Evolutionary conservation across 2,797 vertebrate genomes (phyloP).

Genomic region (Chrysocyon brachyurus): DNA sequence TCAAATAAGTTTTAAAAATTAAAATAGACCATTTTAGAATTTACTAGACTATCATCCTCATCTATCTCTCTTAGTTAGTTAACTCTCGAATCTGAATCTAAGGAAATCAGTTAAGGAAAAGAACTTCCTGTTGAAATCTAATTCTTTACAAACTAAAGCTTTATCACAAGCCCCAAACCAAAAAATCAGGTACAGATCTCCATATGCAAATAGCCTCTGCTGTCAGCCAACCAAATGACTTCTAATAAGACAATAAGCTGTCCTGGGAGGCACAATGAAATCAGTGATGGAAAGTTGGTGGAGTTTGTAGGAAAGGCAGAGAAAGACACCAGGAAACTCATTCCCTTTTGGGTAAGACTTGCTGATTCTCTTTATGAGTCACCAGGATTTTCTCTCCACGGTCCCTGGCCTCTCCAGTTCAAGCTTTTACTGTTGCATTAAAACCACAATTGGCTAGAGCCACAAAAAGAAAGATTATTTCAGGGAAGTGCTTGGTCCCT

Average conservation of each 20-base stretch:
- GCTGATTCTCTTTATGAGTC: background rate
- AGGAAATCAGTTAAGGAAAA: slow-evolving; percentile 34
- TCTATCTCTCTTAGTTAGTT: background rate
- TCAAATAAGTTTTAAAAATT: background rate
- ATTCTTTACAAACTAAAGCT: background rate
- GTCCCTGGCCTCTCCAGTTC: background rate
- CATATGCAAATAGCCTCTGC: background rate
- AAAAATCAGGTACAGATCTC: background rate
- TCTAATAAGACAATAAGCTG: background rate
- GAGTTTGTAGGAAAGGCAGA: background rate
- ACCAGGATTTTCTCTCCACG: background rate
- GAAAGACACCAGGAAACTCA: background rate
- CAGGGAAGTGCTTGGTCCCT: background rate
- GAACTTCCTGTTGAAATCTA: background rate
- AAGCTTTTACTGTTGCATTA: background rate
- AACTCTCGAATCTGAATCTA: slow-evolving; percentile 34
- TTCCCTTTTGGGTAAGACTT: background rate
- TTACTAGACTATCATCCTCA: background rate
- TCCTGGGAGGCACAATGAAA: background rate
- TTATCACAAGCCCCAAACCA: background rate
- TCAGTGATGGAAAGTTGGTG: background rate
- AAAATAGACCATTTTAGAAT: background rate
- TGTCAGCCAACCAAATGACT: background rate
- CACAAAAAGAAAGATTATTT: slow-evolving; percentile 60
- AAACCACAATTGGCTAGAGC: background rate